Base-by-base conservation (phyloP, 2,797 vertebrate species). In the Pseudomugil tenellus region DNA sequence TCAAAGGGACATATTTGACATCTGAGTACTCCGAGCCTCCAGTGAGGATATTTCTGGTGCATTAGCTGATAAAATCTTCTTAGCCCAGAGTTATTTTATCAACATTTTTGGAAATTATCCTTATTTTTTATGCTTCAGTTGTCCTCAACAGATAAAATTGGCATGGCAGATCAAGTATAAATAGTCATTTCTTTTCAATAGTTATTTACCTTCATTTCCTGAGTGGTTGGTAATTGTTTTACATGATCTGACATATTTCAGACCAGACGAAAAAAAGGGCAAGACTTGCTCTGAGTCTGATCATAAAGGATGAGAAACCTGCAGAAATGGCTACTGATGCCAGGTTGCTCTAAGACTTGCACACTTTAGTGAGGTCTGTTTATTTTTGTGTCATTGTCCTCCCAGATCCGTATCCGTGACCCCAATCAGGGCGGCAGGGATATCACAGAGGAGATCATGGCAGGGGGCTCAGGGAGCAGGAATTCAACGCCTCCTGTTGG, bases 401-500 rank as follows among this genome's bases (percentile, higher is more conserved):
- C 70, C 0, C 83, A 99, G 98, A 99, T 99, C 92, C 96, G 98
- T 84, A 99, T 99, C 87, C 94, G 98, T 70, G 98, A 99, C 93
- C 98, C 98, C 65, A 99, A 97, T 92, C 98, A 98, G 89, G 98
- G 97, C 26, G 98, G 98, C 80, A 96, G 93, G 92, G 98, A 99
- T 80, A 98, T 99, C 92, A 99, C 98, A 0, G 98, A 99, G 83
- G 98, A 99, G 91, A 99, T 99, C 81, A 97, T 99, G 97, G 96
- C 96, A 11, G 94, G 93, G 67, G 91, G 89, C 56, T 96, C 96
- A 28, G 94, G 92, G 76, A 92, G 92, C 86, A 91, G 94, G 74
- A 94, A 93, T 89, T 92, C 92, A 75, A 95, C 94, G 4, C 94
- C 94, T 84, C 94, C 94, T 62, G 77, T 90, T 77, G 94, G 86